Evolutionary conservation across 2,113 vertebrate species (phyloP).

Genomic region (Xiphorhynchus elegans): DNA sequence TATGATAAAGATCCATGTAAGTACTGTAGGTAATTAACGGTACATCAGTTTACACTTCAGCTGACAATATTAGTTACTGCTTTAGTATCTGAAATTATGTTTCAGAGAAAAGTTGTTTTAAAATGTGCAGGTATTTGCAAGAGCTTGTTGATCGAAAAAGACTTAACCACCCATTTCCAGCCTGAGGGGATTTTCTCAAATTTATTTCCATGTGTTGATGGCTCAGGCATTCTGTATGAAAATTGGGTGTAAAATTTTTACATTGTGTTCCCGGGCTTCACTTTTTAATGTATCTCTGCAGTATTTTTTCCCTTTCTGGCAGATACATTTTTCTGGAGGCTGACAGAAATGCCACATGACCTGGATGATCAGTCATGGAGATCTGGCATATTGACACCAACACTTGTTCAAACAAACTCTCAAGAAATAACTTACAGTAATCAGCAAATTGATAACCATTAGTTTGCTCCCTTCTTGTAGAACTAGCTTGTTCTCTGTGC

Average conservation of each 20-base stretch:
- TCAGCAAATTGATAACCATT: not conserved
- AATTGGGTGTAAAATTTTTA: not conserved
- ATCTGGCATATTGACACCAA: not conserved
- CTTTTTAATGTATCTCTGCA: not conserved
- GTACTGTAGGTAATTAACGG: not conserved
- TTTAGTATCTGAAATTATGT: not conserved
- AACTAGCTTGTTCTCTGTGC: not conserved
- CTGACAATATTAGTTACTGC: not conserved
- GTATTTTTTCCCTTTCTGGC: not conserved
- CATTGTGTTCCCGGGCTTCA: not conserved
- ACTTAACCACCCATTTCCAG: not conserved
- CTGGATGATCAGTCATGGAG: not conserved
- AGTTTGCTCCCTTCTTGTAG: not conserved
- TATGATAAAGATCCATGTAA: not conserved
- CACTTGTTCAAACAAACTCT: not conserved
- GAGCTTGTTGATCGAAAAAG: not conserved
- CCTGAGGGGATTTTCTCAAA: not conserved
- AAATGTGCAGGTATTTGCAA: not conserved
- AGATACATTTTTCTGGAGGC: not conserved
- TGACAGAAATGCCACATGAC: not conserved
- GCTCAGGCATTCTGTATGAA: not conserved
- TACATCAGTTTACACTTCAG: not conserved
- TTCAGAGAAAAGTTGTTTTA: not conserved
- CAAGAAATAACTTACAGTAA: not conserved
- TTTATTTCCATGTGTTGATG: not conserved